phyloP scores from a whole-genome alignment of 2,113 vertebrate species.

The Nematolebias whitei region DNA sequence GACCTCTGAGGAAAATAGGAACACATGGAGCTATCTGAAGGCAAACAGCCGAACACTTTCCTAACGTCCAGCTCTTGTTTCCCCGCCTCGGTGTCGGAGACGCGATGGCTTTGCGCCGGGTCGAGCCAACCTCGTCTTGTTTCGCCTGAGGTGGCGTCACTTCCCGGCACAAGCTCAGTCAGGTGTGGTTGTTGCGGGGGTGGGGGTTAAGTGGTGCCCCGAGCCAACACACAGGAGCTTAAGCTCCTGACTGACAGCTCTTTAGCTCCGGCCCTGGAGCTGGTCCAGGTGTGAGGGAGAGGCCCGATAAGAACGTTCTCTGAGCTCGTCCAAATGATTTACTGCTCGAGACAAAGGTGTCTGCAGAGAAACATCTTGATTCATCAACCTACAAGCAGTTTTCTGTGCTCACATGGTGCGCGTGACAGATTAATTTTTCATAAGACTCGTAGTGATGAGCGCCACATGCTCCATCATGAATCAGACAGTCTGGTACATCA shows the following conservation, averaged over 20 bases:
- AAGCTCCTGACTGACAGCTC: slow-evolving; percentile 70
- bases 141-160: slow-evolving; percentile 30
- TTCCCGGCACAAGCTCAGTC: slow-evolving; percentile 56
- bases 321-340: slow-evolving; percentile 25
- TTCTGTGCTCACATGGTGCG: background rate
- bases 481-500: no score
- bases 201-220: slow-evolving; percentile 61
- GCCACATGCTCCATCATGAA: no score
- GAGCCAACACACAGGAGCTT: slow-evolving; percentile 62
- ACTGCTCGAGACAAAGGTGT: slow-evolving; percentile 25
- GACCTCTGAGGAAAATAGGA: slow-evolving; percentile 49
- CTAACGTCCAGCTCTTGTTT: slow-evolving; percentile 19
- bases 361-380: slow-evolving; percentile 30
- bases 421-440: background rate
- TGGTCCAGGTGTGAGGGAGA: slow-evolving; percentile 69
- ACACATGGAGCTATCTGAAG: slow-evolving; percentile 45
- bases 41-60: slow-evolving; percentile 35
- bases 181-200: slow-evolving; percentile 35
- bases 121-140: slow-evolving; percentile 29
- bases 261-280: slow-evolving; percentile 65
- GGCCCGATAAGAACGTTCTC: slow-evolving; percentile 35
- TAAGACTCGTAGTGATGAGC: background rate
- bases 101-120: slow-evolving; percentile 11
- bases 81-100: background rate
- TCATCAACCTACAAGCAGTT: slow-evolving; percentile 21